phyloP scores from a whole-genome alignment of 1,140 invertebrate species.

The Lutraria rhynchaena region DNA sequence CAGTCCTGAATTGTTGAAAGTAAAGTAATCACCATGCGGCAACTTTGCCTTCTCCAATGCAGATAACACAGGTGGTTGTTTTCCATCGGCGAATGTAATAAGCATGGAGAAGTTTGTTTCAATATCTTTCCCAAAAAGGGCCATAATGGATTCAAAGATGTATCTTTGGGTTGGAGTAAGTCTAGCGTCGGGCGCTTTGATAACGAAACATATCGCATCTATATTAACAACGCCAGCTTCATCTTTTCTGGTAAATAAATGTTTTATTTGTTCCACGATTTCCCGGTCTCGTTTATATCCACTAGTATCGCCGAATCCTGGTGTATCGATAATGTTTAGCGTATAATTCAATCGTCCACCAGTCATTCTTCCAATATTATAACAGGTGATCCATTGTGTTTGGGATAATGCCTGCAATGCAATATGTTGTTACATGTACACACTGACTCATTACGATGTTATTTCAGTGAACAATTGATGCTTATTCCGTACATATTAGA shows the following conservation, averaged over 20 bases:
- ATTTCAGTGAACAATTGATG: too few species aligned
- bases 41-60: constrained; percentile 26
- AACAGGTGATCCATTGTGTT: constrained; percentile 59
- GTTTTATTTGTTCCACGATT: constrained; percentile 50
- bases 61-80: constrained; percentile 47
- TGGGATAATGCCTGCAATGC: constrained; percentile 42
- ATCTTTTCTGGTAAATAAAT: constrained; percentile 42
- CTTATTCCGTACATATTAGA: too few species aligned
- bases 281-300: constrained; percentile 51
- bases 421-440: not conserved
- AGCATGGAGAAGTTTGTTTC: constrained; percentile 61
- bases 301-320: constrained; percentile 57
- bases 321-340: constrained; percentile 45
- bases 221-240: constrained; percentile 46
- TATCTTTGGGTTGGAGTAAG: constrained; percentile 53
- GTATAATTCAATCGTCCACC: constrained; percentile 28
- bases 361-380: constrained; percentile 17
- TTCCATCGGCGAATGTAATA: constrained; percentile 63
- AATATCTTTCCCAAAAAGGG: constrained; percentile 67
- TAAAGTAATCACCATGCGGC: constrained; percentile 47
- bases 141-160: constrained; percentile 63
- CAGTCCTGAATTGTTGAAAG: constrained; percentile 25
- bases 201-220: constrained; percentile 59
- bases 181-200: constrained; percentile 40
- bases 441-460: too few species aligned